Percentiles rank a stretch among this genome's conserved stretches.
phyloP scores from a whole-genome alignment of 2,797 vertebrate species.

The Paguma larvata region DNA sequence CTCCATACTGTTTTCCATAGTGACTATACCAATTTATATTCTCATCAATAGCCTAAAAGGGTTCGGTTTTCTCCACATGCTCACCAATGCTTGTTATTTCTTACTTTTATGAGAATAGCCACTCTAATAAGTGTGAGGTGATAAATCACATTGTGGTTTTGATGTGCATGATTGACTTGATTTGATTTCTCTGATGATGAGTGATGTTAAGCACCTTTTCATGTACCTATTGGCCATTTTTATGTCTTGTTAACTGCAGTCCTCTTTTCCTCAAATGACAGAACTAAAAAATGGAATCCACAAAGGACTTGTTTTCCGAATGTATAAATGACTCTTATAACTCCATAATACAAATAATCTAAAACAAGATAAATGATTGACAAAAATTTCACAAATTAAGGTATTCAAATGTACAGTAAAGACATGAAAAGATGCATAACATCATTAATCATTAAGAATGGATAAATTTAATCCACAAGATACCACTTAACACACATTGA shows the following conservation, averaged over 20 bases:
- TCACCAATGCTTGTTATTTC: not conserved
- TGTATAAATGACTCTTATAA: not conserved
- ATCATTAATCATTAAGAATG: not conserved
- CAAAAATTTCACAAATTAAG: not conserved
- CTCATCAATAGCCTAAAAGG: not conserved
- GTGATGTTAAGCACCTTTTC: not conserved
- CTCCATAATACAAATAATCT: not conserved
- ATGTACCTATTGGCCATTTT: not conserved
- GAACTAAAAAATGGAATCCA: not conserved
- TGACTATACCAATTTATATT: not conserved
- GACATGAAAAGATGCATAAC: not conserved
- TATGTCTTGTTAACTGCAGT: not conserved
- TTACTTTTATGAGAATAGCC: not conserved
- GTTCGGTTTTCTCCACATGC: not conserved
- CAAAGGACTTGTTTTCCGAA: not conserved
- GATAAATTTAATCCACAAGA: not conserved
- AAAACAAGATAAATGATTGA: not conserved
- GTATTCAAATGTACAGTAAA: not conserved
- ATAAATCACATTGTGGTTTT: not conserved
- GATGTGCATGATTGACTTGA: not conserved
- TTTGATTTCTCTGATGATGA: not conserved
- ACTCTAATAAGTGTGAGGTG: not conserved
- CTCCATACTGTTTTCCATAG: not conserved
- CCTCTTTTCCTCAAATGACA: not conserved
- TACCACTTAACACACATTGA: not conserved